Base-by-base conservation (phyloP, 2,797 vertebrate genomes). In the Meriones psammophilus region DNA sequence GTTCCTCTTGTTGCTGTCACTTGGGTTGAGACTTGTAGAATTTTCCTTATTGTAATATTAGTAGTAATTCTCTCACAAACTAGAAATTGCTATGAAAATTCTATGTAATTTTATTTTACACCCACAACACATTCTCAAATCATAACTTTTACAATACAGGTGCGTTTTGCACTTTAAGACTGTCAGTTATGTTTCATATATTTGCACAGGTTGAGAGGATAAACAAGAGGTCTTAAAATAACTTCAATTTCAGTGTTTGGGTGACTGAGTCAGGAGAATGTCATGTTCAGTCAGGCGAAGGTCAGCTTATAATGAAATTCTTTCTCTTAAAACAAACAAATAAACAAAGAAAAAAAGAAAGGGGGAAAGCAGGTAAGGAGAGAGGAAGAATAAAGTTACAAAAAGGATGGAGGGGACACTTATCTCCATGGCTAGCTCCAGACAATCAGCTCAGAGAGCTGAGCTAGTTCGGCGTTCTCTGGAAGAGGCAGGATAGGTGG, bases 141-240 rank as follows among this genome's bases (percentile, higher is more conserved):
- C 77, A 58, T 58, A 79, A 90, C 36, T 71, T 92, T 94, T 7
- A 69, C 64, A 93, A 80, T 26, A 88, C 12, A 46, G 10, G 5
- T 14, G 62, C 0, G 8, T 81, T 89, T 64, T 85, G 28, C 88
- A 17, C 17, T 88, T 7, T 83, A 50, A 76, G 54, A 56, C 42
- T 12, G 0, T 88, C 81, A 88, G 46, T 79, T 95, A 42, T 81
- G 81, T 78, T 92, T 73, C 36, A 74, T 58, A 10, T 46, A 85
- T 92, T 39, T 97, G 24, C 88, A 74, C 14, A 73, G n/a, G 3
- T 76, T 93, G 39, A 71, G 33, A 33, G 91, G 76, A 87, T 80
- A 83, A 74, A 50, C 78, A 71, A 36, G 36, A 20, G 10, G 26
- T 28, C 36, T 22, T 46, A 60, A 14, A 58, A 7, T 2, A 60